These are phyloP conservation scores for Corythucha ciliata DNA, from an alignment of 2,888 invertebrate genomes.

Conservation along the genomic window DNA sequence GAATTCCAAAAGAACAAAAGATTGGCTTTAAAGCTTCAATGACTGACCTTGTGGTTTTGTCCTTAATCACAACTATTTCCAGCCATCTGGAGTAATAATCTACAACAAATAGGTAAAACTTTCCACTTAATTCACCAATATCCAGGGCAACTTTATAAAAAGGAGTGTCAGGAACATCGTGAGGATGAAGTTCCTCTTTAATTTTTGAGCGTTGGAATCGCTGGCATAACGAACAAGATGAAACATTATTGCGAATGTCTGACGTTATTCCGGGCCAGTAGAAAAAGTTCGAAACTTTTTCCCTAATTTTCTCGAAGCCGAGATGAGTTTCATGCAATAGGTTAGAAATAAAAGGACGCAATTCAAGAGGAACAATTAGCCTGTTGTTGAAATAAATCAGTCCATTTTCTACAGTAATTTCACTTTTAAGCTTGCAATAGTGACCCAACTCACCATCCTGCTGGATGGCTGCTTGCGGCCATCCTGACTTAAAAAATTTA, in stretches of 20 bases:
- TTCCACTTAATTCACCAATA: slow-evolving; percentile 34
- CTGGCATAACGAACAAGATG: too few relatives aligned
- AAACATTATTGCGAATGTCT: neutral
- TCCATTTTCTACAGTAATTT: neutral
- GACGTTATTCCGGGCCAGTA: neutral
- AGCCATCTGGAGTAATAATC: slow-evolving; percentile 33
- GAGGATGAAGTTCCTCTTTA: too few relatives aligned
- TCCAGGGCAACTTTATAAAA: slow-evolving; percentile 37
- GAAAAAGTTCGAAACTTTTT: neutral
- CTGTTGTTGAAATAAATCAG: neutral
- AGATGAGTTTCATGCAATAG: slow-evolving; percentile 3
- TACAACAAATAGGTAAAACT: slow-evolving; percentile 31
- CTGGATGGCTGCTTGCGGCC: too few relatives aligned
- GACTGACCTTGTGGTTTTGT: too few relatives aligned
- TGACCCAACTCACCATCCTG: neutral
- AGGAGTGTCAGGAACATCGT: too few relatives aligned
- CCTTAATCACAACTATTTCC: too few relatives aligned
- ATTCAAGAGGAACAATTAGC: neutral
- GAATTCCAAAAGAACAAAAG: too few relatives aligned
- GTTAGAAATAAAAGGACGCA: neutral
- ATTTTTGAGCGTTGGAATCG: too few relatives aligned
- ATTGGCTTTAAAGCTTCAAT: too few relatives aligned
- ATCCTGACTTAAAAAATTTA: too few relatives aligned
- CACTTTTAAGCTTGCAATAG: neutral
- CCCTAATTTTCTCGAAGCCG: neutral